Base-by-base conservation (phyloP, 1,140 invertebrate genomes). In the Drosophila fuyamai region DNA sequence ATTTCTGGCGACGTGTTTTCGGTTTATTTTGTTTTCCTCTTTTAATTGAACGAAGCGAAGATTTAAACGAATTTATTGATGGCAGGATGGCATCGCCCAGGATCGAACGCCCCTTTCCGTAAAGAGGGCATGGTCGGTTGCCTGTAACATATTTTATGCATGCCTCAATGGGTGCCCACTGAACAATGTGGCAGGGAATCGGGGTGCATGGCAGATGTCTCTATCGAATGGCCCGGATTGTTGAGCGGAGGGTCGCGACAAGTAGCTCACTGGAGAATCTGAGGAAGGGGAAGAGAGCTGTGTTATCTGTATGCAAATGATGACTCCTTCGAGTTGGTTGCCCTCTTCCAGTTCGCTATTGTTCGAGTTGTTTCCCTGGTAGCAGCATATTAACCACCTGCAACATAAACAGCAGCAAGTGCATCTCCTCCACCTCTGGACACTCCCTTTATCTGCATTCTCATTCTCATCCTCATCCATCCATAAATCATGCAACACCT, bases 101-200 rank as follows among this genome's bases (percentile, higher is more conserved):
- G 16, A 8, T 46, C 50, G 41, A 2, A 38, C 35, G 23, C 36
- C 63, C 51, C 23, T 9, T 40, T 18, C 14, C n/a, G 29, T 16
- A 18, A 44, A 50, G 53, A 41, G 68, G 53, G 63, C 68, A 38
- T 70, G 70, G 56, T 60, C 67, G 41, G 48, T 61, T 62, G 65
- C 74, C 66, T 74, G 75, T 78, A 82, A 66, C 74, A 82, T 82
- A 82, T 78, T 79, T 78, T 82, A 82, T 82, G 59, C 68, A 75
- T 70, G 63, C 74, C 70, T 78, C 75, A 66, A 46, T 78, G 79
- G 54, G 62, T 67, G 58, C 58, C 57, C 74, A 68, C 32, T 81
- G 61, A 81, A 55, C 79, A 76, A 74, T 76, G 32, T 76, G 51
- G 54, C 35, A 14, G 40, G 10, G 9, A 44, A 23, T 59, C 29